Conservation (phyloP, 2,888 invertebrate species). For the Troilus luridus region DNA sequence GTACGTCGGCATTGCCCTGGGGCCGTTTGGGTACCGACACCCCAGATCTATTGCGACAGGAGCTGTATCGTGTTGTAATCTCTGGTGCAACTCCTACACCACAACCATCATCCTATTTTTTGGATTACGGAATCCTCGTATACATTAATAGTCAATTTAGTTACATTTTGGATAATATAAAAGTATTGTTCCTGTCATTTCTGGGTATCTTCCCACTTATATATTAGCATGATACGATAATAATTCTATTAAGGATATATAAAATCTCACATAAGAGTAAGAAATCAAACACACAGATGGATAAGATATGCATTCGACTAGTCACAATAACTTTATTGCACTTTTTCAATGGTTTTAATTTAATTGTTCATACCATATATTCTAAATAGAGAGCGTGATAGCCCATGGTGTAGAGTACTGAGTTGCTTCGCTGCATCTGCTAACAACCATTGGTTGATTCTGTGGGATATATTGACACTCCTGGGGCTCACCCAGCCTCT, state of each 20-base stretch:
- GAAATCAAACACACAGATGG: no score
- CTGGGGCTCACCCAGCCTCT: no score
- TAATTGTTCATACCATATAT: no score
- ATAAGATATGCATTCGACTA: no score
- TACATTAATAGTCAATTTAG: constrained; percentile 30
- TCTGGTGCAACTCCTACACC: not conserved
- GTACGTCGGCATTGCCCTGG: not conserved
- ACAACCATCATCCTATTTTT: not conserved
- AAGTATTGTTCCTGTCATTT: not conserved
- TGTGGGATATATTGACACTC: no score
- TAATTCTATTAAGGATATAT: not conserved
- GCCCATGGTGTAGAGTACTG: no score
- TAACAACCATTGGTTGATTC: no score
- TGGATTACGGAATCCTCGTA: not conserved
- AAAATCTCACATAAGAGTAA: no score
- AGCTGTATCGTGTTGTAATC: not conserved
- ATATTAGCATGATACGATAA: not conserved
- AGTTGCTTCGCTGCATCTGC: no score
- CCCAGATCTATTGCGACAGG: not conserved
- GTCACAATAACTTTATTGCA: no score
- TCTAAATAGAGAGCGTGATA: no score
- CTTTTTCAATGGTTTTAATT: no score
- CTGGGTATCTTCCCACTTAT: not conserved
- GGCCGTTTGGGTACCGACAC: not conserved
- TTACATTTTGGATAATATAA: not conserved